Evolutionary conservation across 2,113 vertebrate species (phyloP), one percentile per base, ranked within the genome.

Genomic region (Ancistrus triradiatus): DNA sequence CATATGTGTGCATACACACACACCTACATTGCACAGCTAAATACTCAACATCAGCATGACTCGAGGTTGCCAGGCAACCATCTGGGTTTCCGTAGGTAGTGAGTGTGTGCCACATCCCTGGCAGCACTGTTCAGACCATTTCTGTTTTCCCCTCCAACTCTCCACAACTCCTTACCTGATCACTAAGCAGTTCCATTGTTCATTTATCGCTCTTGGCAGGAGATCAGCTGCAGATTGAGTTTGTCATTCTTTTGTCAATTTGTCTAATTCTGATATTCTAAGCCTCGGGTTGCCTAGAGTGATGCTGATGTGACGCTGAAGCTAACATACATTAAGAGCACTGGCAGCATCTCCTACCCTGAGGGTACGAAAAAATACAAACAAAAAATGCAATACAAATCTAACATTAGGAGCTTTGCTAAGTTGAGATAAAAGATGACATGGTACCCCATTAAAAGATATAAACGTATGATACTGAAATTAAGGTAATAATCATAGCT

Each of bases 51-150:
- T 40, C 51, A 58, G 70, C 51, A 58, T 13, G 70, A 72, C 33
- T 63, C 70, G 52, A 46, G 21, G 70, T 72, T 72, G 70, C 70
- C 70, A 63, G 33, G 64, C 70, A 72, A 72, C 70, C 17, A 57
- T 57, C 35, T 62, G 50, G 63, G 64, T 56, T 61, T 35, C 38
- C 47, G 52, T 48, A 59, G 31, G 44, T 18, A 17, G 27, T 46
- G 40, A n/a, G n/a, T 59, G 57, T 31, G 43, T 60, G 15, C 18
- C 55, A 58, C 37, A n/a, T 11, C 21, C 55, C 55, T 57, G 55
- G 53, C 18, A 40, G 14, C n/a, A 21, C 63, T 38, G 27, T 58
- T 65, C 44, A 57, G 43, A 42, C 44, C 52, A 49, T 35, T 11
- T 31, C 22, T 58, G 22, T 37, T 46, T 35, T 22, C 15, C 24